Evolutionary conservation across 2,888 invertebrate species (phyloP).

Genomic region (Cabera pusaria): DNA sequence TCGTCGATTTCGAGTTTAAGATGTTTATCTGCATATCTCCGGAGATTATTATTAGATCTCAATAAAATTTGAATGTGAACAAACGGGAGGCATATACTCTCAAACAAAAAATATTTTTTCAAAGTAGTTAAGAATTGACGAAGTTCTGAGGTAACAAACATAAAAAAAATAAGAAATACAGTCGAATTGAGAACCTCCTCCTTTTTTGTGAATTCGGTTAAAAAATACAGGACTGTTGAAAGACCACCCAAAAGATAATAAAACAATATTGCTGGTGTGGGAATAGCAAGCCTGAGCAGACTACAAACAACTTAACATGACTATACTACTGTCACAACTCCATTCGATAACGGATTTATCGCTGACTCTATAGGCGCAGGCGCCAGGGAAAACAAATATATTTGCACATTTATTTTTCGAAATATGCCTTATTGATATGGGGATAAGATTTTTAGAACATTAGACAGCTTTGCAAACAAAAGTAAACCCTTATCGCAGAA

Average conservation of each 20-base stretch:
- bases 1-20: no score
- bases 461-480: neutral
- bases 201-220: no score
- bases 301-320: conserved; percentile 18
- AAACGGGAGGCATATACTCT: no score
- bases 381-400: conserved; percentile 6
- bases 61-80: no score
- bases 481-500: neutral
- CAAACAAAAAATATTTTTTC: no score
- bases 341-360: conserved; percentile 28
- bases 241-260: conserved; percentile 12
- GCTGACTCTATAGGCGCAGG: conserved; percentile 11
- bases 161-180: no score
- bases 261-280: conserved; percentile 19
- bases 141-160: no score
- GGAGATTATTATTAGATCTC: no score
- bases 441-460: neutral
- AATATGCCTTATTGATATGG: conserved; percentile 1
- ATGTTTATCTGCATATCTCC: no score
- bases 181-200: no score
- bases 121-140: no score
- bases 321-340: conserved; percentile 9
- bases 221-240: no score
- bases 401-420: neutral
- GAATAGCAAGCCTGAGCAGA: conserved; percentile 25